A percentile compares a stretch with the other conserved stretches of the same genome.
phyloP scores from a whole-genome alignment of 2,113 vertebrate species.

The Pseudorhombus dupliciocellatus region DNA sequence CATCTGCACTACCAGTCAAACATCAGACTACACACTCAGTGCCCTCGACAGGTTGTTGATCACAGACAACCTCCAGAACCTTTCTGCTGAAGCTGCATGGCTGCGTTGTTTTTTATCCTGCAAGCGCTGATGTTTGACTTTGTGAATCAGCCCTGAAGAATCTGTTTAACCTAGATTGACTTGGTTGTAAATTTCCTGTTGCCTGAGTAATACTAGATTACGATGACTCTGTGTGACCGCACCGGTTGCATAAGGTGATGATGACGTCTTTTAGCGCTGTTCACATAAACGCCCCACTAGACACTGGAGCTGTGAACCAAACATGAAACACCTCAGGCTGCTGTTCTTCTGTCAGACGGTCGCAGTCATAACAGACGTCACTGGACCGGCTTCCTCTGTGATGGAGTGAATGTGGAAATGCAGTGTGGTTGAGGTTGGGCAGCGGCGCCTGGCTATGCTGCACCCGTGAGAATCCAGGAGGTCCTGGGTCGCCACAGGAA shows the following conservation, averaged over 20 bases:
- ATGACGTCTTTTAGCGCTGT: neutral
- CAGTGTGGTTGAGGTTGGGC: conserved; percentile 54
- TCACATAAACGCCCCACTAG: conserved; percentile 5
- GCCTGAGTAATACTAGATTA: conserved; percentile 11
- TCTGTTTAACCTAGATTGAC: conserved; percentile 9
- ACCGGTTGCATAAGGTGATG: neutral
- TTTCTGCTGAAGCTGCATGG: neutral
- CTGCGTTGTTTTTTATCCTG: neutral
- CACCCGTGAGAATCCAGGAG: conserved; percentile 56
- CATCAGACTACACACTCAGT: conserved; percentile 49
- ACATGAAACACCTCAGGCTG: neutral
- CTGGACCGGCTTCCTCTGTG: conserved; percentile 43
- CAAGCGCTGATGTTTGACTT: neutral
- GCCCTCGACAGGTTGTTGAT: conserved; percentile 37
- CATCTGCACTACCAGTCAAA: conserved; percentile 36
- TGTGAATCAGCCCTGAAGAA: conserved; percentile 11
- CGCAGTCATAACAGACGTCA: conserved; percentile 26
- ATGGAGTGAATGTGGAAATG: conserved; percentile 21
- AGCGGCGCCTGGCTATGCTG: conserved; percentile 37
- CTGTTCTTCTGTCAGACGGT: neutral
- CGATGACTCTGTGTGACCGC: conserved; percentile 4
- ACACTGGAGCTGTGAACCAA: neutral
- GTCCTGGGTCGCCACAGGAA: conserved; percentile 47
- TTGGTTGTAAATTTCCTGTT: conserved; percentile 11
- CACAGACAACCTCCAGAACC: conserved; percentile 5